These are phyloP conservation scores for Sinodicranocentrus sp. DNA, from an alignment of 2,888 invertebrate species.

Conservation along the genomic window DNA sequence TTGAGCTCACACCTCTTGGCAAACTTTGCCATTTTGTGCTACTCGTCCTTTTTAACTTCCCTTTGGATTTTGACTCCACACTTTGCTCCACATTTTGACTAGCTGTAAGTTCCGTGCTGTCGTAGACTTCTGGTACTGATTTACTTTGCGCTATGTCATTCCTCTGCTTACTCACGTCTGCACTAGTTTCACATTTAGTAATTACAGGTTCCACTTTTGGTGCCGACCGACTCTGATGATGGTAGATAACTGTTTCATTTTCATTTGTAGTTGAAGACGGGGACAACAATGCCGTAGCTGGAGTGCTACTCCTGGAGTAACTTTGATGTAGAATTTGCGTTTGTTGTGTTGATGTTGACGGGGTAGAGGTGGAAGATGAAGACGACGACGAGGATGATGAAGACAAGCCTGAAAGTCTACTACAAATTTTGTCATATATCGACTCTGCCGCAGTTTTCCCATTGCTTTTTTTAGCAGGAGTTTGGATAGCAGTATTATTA, in stretches of 20 bases:
- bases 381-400: constrained; percentile 17
- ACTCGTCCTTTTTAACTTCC: neutral
- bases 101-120: neutral
- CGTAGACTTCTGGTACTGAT: neutral
- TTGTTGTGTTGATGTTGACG: neutral
- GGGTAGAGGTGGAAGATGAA: neutral
- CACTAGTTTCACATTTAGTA: too few species aligned
- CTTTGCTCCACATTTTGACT: constrained; percentile 4
- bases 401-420: constrained; percentile 46
- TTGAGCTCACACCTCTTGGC: constrained; percentile 65
- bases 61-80: neutral
- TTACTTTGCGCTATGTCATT: neutral
- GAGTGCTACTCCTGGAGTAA: neutral
- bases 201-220: neutral
- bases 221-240: neutral
- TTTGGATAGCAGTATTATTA: neutral
- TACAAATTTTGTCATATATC: constrained; percentile 61
- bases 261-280: neutral
- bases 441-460: constrained; percentile 48
- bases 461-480: neutral
- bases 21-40: constrained; percentile 71
- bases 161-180: too few species aligned
- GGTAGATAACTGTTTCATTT: neutral
- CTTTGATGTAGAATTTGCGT: neutral
- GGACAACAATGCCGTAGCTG: neutral